Conservation (phyloP, 53 echinoderm and acorn worm genomes). For the Mesocentrotus franciscanus region DNA sequence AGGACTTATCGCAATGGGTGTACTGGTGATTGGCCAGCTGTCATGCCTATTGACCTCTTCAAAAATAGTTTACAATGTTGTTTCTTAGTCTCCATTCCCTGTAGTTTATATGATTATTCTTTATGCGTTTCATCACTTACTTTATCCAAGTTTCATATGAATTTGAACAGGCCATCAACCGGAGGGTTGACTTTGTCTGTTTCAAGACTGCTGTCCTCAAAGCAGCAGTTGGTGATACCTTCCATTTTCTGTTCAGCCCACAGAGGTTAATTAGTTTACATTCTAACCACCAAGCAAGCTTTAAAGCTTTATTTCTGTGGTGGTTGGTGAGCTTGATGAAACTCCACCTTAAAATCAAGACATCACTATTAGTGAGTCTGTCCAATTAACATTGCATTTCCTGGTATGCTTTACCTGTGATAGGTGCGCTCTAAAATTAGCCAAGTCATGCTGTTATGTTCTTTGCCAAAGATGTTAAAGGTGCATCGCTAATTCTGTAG, state of each 20-base stretch:
- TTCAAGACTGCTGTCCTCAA: background rate
- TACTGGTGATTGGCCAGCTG: too few relatives aligned
- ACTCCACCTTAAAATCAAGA: background rate
- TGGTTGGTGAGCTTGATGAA: background rate
- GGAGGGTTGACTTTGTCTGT: background rate
- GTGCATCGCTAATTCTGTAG: background rate
- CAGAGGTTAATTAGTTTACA: background rate
- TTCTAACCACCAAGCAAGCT: slow-evolving; percentile 25
- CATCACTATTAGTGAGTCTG: background rate
- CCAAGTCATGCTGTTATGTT: slow-evolving; percentile 1
- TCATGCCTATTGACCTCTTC: too few relatives aligned
- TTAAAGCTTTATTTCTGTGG: background rate
- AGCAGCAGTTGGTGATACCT: background rate
- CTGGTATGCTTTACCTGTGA: slow-evolving; percentile 32
- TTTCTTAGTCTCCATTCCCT: too few relatives aligned
- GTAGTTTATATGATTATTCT: too few relatives aligned
- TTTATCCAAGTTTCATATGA: too few relatives aligned
- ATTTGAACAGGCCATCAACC: background rate
- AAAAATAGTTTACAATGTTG: too few relatives aligned
- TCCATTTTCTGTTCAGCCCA: background rate
- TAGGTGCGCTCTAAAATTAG: slow-evolving; percentile 4
- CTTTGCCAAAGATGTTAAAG: slow-evolving; percentile 33
- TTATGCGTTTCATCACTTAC: too few relatives aligned
- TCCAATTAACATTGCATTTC: slow-evolving; percentile 46
- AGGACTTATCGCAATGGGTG: too few relatives aligned